phyloP scores from a whole-genome alignment of 1,140 invertebrate species.

The Daktulosphaira vitifoliae region DNA sequence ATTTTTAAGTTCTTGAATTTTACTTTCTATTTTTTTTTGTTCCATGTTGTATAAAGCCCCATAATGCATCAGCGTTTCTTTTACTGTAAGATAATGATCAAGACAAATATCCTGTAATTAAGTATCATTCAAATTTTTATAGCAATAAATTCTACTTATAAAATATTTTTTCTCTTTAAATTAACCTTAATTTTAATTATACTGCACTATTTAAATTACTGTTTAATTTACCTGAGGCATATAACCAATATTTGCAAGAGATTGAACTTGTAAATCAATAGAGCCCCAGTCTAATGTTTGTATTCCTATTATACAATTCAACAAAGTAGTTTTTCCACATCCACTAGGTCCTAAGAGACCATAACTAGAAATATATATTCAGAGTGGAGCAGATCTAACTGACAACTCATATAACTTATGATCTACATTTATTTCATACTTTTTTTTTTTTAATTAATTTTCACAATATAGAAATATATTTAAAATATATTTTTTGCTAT shows the following conservation, averaged over 20 bases:
- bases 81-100: neutral
- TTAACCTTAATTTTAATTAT: too few relatives aligned
- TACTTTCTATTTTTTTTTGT: neutral
- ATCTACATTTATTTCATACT: too few relatives aligned
- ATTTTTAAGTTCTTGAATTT: neutral
- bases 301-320: slow-evolving; percentile 77
- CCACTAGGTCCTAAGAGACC: slow-evolving; percentile 49
- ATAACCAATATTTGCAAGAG: slow-evolving; percentile 63
- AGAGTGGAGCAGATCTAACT: too few relatives aligned
- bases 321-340: slow-evolving; percentile 73
- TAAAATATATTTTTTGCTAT: too few relatives aligned
- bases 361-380: too few relatives aligned
- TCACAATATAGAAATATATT: too few relatives aligned
- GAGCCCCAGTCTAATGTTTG: slow-evolving; percentile 67
- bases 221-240: slow-evolving; percentile 47
- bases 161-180: neutral
- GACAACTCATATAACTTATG: too few relatives aligned
- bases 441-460: too few relatives aligned
- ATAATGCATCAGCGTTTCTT: neutral
- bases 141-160: neutral
- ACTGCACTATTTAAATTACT: too few relatives aligned
- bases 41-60: slow-evolving; percentile 5
- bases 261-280: slow-evolving; percentile 64
- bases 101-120: slow-evolving; percentile 1
- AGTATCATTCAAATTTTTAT: neutral